A percentile compares a stretch with the other conserved stretches of the same genome.
These are phyloP conservation scores for Drosophila prolongata DNA, from an alignment of 2,888 invertebrate species.

Conservation along the genomic window DNA sequence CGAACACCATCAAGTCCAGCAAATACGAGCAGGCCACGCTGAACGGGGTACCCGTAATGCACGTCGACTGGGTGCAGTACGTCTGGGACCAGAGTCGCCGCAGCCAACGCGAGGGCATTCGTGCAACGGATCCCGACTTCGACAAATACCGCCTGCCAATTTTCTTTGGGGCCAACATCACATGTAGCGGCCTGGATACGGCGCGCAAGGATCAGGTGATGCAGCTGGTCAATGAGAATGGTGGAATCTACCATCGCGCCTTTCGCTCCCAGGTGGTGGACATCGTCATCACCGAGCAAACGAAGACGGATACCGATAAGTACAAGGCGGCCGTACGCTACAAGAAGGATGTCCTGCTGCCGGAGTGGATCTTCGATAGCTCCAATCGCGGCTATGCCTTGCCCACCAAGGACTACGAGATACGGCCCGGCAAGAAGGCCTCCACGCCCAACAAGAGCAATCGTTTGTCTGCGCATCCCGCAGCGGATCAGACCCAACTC, in stretches of 20 bases:
- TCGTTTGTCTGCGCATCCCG: constrained; percentile 6
- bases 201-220: constrained; percentile 85
- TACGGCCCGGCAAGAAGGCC: constrained; percentile 87
- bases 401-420: constrained; percentile 86
- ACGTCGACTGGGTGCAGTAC: constrained; percentile 90
- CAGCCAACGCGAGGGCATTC: constrained; percentile 84
- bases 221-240: constrained; percentile 89
- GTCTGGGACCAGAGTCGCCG: constrained; percentile 91
- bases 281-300: constrained; percentile 82
- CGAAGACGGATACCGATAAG: constrained; percentile 81
- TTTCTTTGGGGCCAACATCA: constrained; percentile 91
- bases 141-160: constrained; percentile 87
- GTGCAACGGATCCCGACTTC: constrained; percentile 88
- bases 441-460: constrained; percentile 89
- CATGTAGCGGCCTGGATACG: constrained; percentile 88
- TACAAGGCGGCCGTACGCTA: constrained; percentile 82
- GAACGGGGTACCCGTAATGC: constrained; percentile 88
- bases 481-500: constrained; percentile 74
- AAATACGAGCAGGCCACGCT: constrained; percentile 88
- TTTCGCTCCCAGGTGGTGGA: constrained; percentile 83
- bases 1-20: constrained; percentile 90
- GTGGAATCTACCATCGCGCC: constrained; percentile 87
- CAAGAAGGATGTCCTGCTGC: constrained; percentile 87
- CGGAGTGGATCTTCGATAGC: constrained; percentile 93
- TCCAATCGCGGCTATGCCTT: constrained; percentile 89